Conservation (phyloP, 2,113 vertebrate species). For the Rissa tridactyla region DNA sequence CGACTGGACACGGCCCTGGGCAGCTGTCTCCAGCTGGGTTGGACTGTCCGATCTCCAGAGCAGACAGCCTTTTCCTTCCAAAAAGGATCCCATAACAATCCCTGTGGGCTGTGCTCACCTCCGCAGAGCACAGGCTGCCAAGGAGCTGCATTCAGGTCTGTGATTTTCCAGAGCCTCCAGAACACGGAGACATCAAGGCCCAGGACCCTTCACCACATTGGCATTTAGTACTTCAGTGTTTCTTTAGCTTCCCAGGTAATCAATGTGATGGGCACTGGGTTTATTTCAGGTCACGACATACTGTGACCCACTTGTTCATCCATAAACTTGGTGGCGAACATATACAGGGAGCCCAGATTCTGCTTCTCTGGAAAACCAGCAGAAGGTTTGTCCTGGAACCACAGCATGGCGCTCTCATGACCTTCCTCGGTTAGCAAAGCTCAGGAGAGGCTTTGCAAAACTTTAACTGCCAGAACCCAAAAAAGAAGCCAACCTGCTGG, state of each 20-base stretch:
- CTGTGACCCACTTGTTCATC: not conserved
- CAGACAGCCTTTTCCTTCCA: not conserved
- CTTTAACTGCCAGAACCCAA: not conserved
- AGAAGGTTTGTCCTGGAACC: not conserved
- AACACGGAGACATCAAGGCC: not conserved
- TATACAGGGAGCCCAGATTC: not conserved
- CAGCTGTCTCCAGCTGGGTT: not conserved
- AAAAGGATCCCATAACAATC: not conserved
- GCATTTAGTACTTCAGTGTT: not conserved
- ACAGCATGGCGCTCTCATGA: not conserved
- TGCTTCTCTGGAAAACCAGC: not conserved
- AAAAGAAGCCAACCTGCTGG: not conserved
- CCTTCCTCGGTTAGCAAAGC: not conserved
- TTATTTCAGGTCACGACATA: not conserved
- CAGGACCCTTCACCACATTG: not conserved
- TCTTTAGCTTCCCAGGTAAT: not conserved
- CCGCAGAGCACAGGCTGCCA: not conserved
- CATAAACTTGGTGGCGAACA: not conserved
- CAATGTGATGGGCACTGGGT: not conserved
- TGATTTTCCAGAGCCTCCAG: not conserved
- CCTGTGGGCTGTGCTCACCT: not conserved
- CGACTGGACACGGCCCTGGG: rapidly evolving
- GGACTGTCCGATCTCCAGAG: not conserved
- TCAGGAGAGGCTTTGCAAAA: not conserved
- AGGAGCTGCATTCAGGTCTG: not conserved